Base-by-base conservation (phyloP, 2,113 vertebrate species). In the Anseranas semipalmata region DNA sequence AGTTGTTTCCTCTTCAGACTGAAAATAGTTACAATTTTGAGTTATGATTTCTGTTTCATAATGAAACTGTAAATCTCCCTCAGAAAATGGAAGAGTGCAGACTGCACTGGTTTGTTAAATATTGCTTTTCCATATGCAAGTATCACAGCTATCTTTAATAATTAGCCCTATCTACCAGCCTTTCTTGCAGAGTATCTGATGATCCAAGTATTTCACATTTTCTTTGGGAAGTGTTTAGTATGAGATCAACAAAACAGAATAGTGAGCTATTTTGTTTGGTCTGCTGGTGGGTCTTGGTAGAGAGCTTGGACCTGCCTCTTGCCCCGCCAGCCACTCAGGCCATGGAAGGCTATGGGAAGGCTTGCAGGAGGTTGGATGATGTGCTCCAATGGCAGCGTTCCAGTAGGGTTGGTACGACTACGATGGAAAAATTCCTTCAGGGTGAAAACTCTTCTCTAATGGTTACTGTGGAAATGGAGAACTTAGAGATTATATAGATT, bases 381-480 rank as follows among this genome's bases (percentile, higher is more conserved):
- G 7, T 43, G 3, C 66, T 95, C 62, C 41, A 65, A 8, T 79
- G 43, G 53, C 91, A 81, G 65, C 56, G 74, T 95, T 95, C 45
- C 67, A 48, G 55, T 73, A 30, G 52, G 37, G 50, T 30, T 37
- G 43, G 52, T 45, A 74, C 53, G 72, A 43, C 22, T 11, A 9
- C 63, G 68, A 90, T 93, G 79, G 53, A 91, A 89, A 65, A 89
- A 82, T 73, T 86, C 75, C 89, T 93, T 91, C 58, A 55, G 87
- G 53, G 50, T 82, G 45, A 79, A 96, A 95, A 87, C 35, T 48
- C 58, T 91, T 91, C 45, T 85, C 32, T 91, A 79, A 68, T 70
- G 41, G 89, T 96, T 96, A 55, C 93, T 41, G 82, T 93, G 66
- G 96, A 90, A 96, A 94, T 74, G 27, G 53, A 77, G 85, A 89